A percentile compares a stretch with the other conserved stretches of the same genome.
Evolutionary conservation across 1,140 invertebrate genomes (phyloP).

Genomic region (Gryllus bimaculatus): DNA sequence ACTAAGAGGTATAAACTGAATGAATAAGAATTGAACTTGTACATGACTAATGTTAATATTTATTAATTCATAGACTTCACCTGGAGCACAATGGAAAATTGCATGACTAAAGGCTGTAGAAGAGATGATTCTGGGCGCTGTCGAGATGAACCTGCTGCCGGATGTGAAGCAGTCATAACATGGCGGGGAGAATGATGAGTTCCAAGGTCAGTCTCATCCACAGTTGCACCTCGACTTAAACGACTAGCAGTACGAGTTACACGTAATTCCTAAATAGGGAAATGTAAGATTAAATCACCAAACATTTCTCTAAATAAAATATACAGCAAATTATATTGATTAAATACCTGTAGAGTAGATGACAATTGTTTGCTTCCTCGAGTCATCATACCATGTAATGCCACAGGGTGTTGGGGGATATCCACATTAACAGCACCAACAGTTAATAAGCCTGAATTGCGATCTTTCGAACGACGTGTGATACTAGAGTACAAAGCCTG

Average conservation of each 20-base stretch:
- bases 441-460: slow-evolving; percentile 77
- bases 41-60: slow-evolving; percentile 13
- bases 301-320: not conserved
- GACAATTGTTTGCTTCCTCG: slow-evolving; percentile 85
- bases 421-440: slow-evolving; percentile 85
- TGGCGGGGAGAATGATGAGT: slow-evolving; percentile 49
- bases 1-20: not conserved
- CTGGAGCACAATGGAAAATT: slow-evolving; percentile 71
- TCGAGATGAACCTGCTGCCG: slow-evolving; percentile 28
- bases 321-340: not conserved
- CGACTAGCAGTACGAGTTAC: slow-evolving; percentile 68
- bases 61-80: slow-evolving; percentile 29
- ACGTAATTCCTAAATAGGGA: slow-evolving; percentile 49
- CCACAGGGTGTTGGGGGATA: slow-evolving; percentile 94
- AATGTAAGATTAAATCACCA: not conserved
- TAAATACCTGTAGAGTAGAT: slow-evolving; percentile 76
- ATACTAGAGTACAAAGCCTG: slow-evolving; percentile 82
- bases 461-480: slow-evolving; percentile 65
- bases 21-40: too few relatives aligned
- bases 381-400: slow-evolving; percentile 94
- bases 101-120: slow-evolving; percentile 72
- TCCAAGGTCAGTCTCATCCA: slow-evolving; percentile 41
- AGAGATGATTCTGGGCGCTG: slow-evolving; percentile 36
- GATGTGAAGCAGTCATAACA: slow-evolving; percentile 27
- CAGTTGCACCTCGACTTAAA: slow-evolving; percentile 47